Conservation (phyloP, 2,888 invertebrate species). For the Dryobota labecula region DNA sequence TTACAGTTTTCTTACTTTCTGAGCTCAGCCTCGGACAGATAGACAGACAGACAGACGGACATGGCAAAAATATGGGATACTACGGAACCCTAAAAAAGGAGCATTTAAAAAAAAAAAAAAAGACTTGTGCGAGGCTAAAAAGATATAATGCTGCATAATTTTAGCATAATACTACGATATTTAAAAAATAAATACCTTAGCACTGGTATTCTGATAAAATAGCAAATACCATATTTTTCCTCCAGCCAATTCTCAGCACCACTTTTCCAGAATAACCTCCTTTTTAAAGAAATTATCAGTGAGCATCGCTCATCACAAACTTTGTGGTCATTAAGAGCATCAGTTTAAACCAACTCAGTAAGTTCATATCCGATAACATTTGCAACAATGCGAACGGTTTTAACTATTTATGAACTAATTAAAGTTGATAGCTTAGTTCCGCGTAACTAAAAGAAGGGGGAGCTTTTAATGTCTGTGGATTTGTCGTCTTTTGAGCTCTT, state of each 20-base stretch:
- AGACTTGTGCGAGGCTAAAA: no score
- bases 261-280: conserved; percentile 21
- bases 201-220: no score
- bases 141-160: no score
- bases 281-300: conserved; percentile 24
- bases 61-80: no score
- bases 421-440: conserved; percentile 22
- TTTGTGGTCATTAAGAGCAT: conserved; percentile 36
- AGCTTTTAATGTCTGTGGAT: conserved; percentile 7
- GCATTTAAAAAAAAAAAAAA: no score
- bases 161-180: no score
- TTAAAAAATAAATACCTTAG: no score
- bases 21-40: no score
- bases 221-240: background rate
- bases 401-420: conserved; percentile 56
- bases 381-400: conserved; percentile 28
- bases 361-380: conserved; percentile 44
- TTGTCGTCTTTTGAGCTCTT: background rate
- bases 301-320: conserved; percentile 32
- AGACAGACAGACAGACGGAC: no score
- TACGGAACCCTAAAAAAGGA: no score
- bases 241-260: background rate
- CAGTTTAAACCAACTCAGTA: conserved; percentile 15
- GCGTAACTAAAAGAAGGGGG: background rate
- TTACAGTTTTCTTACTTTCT: no score